These are phyloP conservation scores for Chrysaora quinquecirrha DNA, from an alignment of 30 jellyfish, hydroid and myxozoan genomes.

Conservation along the genomic window DNA sequence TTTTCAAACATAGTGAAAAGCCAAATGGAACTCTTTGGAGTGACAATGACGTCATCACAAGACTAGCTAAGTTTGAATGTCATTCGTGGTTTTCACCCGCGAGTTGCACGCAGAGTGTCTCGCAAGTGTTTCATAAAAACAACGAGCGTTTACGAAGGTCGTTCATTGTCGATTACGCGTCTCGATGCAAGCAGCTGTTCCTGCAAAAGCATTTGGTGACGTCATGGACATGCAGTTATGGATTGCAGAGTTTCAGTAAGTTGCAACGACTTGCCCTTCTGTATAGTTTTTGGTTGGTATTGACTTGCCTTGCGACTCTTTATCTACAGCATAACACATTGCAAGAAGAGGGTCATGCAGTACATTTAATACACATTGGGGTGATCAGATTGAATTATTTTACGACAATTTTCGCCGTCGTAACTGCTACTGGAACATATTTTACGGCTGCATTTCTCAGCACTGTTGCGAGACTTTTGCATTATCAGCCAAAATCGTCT, in stretches of 20 bases:
- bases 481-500: not conserved
- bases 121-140: constrained; percentile 37
- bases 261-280: constrained; percentile 49
- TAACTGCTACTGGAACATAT: not conserved
- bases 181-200: constrained; percentile 62
- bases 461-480: not conserved
- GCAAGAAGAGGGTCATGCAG: not conserved
- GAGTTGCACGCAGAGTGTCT: constrained; percentile 29
- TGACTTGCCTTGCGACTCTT: constrained; percentile 26
- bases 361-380: constrained; percentile 34
- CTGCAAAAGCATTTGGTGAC: constrained; percentile 52
- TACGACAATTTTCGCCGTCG: not conserved
- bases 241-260: constrained; percentile 38
- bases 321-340: not conserved
- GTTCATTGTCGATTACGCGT: constrained; percentile 15
- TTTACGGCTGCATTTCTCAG: not conserved
- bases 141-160: constrained; percentile 19
- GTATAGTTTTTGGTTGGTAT: constrained; percentile 26
- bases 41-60: constrained; percentile 42
- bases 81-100: constrained; percentile 68
- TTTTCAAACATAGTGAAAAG: constrained; percentile 50
- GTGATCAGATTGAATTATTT: constrained; percentile 12
- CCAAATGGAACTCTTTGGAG: constrained; percentile 65
- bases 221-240: constrained; percentile 60
- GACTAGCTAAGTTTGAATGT: constrained; percentile 43